Base-by-base conservation (phyloP, 2,797 vertebrate species). In the Crenichthys baileyi region DNA sequence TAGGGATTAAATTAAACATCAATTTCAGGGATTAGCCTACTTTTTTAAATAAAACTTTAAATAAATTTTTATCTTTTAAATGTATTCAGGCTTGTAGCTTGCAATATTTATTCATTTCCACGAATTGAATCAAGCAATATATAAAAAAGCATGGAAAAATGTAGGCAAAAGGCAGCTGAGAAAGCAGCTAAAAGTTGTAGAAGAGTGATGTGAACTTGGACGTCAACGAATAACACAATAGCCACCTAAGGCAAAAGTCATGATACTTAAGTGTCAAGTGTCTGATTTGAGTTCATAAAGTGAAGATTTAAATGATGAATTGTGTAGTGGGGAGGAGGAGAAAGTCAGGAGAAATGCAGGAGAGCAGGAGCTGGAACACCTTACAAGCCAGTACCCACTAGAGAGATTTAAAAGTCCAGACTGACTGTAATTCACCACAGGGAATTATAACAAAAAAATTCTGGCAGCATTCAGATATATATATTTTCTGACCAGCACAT, bases 1-100 rank as follows among this genome's bases (percentile, higher is more conserved):
- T 29, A 20, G 24, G 29, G 41, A 44, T 67, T 67, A 41, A 67
- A 67, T 67, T 72, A 55, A 51, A 71, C 70, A 51, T 70, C 68
- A 48, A 26, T 51, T 29, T 9, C 51, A n/a, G 31, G 70, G 70
- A 71, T 71, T 50, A 71, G 26, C 18, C 46, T 50, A 31, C 26
- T 5, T n/a, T n/a, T n/a, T n/a, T n/a, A n/a, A n/a, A n/a, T n/a
- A n/a, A n/a, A n/a, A n/a, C n/a, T n/a, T n/a, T n/a, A n/a, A n/a
- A n/a, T n/a, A n/a, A n/a, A n/a, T n/a, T 63, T 31, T 18, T 15
- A 60, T 2, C 29, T 60, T 29, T 29, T 5, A 16, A 60, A 36
- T 63, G 16, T 63, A 8, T 63, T 63, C 31, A 9, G 4, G 16
- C 61, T 39, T 65, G 18, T 36, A 65, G 61, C 31, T 65, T 4